phyloP scores from a whole-genome alignment of 2,113 vertebrate species.

The Ptyas mucosa region DNA sequence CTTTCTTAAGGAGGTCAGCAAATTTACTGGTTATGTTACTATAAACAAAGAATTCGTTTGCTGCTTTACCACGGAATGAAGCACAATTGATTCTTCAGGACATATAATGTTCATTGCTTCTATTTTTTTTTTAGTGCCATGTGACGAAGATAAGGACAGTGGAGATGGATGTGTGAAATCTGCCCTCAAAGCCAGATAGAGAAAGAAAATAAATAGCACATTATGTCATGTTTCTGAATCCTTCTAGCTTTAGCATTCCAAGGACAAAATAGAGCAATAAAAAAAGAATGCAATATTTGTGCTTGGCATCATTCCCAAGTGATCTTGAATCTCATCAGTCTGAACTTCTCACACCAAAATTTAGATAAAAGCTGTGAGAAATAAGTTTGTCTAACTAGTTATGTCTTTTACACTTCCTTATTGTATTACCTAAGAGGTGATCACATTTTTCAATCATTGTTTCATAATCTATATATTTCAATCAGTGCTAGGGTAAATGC shows the following conservation, averaged over 20 bases:
- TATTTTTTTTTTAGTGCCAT: slow-evolving; percentile 22
- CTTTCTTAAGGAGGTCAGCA: neutral
- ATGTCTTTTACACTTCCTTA: neutral
- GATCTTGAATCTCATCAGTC: slow-evolving; percentile 41
- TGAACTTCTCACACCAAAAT: slow-evolving; percentile 41
- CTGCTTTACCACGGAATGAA: slow-evolving; percentile 32
- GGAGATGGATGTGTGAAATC: slow-evolving; percentile 26
- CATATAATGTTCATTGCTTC: slow-evolving; percentile 39
- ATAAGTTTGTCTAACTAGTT: neutral
- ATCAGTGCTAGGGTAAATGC: neutral
- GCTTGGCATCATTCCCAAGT: slow-evolving; percentile 59
- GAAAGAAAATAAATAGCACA: slow-evolving; percentile 11
- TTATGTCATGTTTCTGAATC: slow-evolving; percentile 33
- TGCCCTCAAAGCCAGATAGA: slow-evolving; percentile 40
- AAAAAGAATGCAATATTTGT: slow-evolving; percentile 48
- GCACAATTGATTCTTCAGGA: slow-evolving; percentile 30
- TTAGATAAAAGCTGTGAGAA: neutral
- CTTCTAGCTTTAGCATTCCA: neutral
- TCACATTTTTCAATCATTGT: neutral
- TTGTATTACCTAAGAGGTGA: neutral
- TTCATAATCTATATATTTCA: neutral
- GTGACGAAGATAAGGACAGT: slow-evolving; percentile 42
- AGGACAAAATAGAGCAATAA: slow-evolving; percentile 36
- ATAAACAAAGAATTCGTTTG: neutral
- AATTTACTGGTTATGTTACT: slow-evolving; percentile 8